phyloP scores from a whole-genome alignment of 1,140 invertebrate species.

The Bombus haemorrhoidalis region DNA sequence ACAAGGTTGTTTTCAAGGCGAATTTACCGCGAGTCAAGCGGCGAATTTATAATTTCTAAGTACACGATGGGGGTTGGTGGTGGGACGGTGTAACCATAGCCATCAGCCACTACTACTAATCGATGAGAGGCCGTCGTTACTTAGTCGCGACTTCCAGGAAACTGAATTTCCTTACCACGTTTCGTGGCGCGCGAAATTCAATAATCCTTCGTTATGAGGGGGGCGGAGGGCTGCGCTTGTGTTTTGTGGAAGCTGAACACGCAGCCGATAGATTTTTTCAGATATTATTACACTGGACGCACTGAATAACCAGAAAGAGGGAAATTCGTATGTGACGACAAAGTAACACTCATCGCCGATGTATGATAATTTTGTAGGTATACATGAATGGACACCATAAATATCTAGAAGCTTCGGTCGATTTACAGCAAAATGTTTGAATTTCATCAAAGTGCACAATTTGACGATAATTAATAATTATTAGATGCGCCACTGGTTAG shows the following conservation, averaged over 20 bases:
- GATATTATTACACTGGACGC: too few relatives aligned
- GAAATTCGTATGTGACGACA: too few relatives aligned
- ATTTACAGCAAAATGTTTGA: too few relatives aligned
- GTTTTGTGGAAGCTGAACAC: background rate
- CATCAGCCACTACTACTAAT: constrained; percentile 31
- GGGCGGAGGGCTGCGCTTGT: background rate
- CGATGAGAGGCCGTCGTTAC: constrained; percentile 38
- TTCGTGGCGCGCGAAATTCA: constrained; percentile 32
- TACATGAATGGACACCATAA: too few relatives aligned
- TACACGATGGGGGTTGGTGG: background rate
- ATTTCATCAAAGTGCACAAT: too few relatives aligned
- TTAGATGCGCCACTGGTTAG: too few relatives aligned
- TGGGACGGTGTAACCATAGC: background rate
- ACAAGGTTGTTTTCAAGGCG: constrained; percentile 14
- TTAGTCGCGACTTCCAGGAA: constrained; percentile 16
- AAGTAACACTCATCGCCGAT: too few relatives aligned
- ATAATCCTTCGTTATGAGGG: background rate
- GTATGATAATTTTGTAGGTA: too few relatives aligned
- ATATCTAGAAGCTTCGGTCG: too few relatives aligned
- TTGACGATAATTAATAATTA: too few relatives aligned
- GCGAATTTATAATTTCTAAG: constrained; percentile 49
- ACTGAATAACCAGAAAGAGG: too few relatives aligned
- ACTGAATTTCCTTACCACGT: constrained; percentile 28
- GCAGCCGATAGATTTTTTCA: too few relatives aligned
- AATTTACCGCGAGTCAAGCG: constrained; percentile 6